These are phyloP conservation scores for Tipula confusa DNA, from an alignment of 2,888 invertebrate species.

Conservation along the genomic window DNA sequence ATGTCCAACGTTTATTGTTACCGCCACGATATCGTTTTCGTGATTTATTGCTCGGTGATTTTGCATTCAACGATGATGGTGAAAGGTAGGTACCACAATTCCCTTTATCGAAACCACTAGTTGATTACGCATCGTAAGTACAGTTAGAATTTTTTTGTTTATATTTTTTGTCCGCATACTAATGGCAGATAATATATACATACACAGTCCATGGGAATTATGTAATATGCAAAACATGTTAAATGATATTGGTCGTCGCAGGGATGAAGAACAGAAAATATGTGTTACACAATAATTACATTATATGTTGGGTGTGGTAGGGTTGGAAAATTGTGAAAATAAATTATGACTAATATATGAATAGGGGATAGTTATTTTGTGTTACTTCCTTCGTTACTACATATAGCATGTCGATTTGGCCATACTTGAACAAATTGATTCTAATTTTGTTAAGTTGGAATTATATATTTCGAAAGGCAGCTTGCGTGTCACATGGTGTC, in stretches of 20 bases:
- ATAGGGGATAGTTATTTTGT: no score
- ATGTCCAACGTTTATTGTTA: neutral
- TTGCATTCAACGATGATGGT: constrained; percentile 70
- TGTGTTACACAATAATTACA: neutral
- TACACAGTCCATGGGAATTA: neutral
- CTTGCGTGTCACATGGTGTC: no score
- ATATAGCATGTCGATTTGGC: no score
- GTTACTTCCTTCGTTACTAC: no score
- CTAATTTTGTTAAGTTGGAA: no score
- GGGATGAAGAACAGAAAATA: neutral
- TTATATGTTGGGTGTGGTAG: neutral
- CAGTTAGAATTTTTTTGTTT: neutral
- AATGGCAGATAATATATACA: no score
- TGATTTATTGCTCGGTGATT: constrained; percentile 72
- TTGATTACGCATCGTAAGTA: no score
- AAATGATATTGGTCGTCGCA: neutral
- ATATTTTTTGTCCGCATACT: neutral
- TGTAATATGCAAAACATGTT: neutral
- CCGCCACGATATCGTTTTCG: constrained; percentile 66
- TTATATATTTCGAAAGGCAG: no score
- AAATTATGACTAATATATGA: neutral
- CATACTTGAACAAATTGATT: no score
- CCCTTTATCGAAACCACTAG: no score
- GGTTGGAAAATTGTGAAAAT: neutral
- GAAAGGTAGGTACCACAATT: constrained; percentile 63